Evolutionary conservation across 2,113 vertebrate species (phyloP).

Genomic region (Notothenia rossii): DNA sequence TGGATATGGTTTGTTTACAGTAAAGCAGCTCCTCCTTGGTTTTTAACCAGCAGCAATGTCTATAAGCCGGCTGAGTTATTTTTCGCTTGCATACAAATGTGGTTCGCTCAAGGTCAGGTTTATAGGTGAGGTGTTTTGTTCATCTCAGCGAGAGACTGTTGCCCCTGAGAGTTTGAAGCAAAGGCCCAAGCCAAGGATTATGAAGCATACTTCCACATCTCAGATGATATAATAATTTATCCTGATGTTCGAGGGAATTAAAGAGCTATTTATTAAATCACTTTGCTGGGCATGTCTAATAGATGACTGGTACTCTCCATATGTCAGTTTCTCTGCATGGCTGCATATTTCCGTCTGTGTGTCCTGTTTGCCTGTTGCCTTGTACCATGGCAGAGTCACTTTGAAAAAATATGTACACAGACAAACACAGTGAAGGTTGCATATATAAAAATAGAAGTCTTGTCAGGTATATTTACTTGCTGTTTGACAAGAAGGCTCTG

Average conservation of each 20-base stretch:
- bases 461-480: not conserved
- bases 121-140: conserved; percentile 24
- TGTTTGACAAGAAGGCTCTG: no score
- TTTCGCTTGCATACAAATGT: not conserved
- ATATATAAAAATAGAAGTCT: not conserved
- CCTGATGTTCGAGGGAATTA: conserved; percentile 52
- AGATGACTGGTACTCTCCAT: conserved; percentile 36
- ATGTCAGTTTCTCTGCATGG: conserved; percentile 31
- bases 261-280: conserved; percentile 46
- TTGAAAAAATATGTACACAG: not conserved
- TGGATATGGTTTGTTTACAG: not conserved
- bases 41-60: not conserved
- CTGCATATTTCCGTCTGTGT: not conserved
- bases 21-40: not conserved
- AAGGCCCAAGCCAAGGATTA: conserved; percentile 51
- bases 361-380: not conserved
- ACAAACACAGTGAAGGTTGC: no score
- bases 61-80: not conserved
- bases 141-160: conserved; percentile 6
- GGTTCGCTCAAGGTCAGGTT: not conserved
- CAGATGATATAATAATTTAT: conserved; percentile 62
- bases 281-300: conserved; percentile 16
- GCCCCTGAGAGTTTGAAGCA: not conserved
- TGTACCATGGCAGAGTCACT: not conserved
- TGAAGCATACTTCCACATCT: conserved; percentile 27